These are phyloP conservation scores for Mormyrus hasselquistii DNA, from an alignment of 2,797 vertebrate species.

Conservation along the genomic window DNA sequence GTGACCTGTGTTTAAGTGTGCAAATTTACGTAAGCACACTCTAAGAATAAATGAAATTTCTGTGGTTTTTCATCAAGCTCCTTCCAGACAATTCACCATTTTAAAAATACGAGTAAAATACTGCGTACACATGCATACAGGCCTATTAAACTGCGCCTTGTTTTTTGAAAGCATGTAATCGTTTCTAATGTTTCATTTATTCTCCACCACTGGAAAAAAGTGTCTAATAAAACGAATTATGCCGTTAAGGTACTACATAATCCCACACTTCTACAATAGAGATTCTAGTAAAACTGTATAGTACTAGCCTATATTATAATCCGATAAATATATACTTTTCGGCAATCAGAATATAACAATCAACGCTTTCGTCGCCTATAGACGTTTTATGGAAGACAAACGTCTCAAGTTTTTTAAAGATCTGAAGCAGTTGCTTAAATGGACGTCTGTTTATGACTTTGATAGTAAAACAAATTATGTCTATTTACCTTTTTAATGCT, in stretches of 20 bases:
- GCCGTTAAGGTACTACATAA: not conserved
- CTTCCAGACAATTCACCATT: not conserved
- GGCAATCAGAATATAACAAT: slow-evolving; percentile 11
- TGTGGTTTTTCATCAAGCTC: not conserved
- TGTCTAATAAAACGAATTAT: not conserved
- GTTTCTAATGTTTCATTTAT: not conserved
- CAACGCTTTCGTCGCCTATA: not conserved
- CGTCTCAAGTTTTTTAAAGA: not conserved
- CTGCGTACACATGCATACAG: not conserved
- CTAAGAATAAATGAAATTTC: not conserved
- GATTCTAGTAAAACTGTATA: not conserved
- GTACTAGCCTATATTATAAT: not conserved
- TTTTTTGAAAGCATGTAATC: not conserved
- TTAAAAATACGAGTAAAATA: not conserved
- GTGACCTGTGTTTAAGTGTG: not conserved
- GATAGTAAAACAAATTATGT: slow-evolving; percentile 16
- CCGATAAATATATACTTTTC: not conserved
- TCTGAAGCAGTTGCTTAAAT: not conserved
- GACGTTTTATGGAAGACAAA: not conserved
- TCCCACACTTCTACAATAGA: not conserved
- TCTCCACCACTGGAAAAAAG: not conserved
- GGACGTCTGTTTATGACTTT: not conserved
- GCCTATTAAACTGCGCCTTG: not conserved
- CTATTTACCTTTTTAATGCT: slow-evolving; percentile 2
- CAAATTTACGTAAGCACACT: not conserved